Conservation (phyloP, 2,888 invertebrate species). For the Philopedon plagiatum region DNA sequence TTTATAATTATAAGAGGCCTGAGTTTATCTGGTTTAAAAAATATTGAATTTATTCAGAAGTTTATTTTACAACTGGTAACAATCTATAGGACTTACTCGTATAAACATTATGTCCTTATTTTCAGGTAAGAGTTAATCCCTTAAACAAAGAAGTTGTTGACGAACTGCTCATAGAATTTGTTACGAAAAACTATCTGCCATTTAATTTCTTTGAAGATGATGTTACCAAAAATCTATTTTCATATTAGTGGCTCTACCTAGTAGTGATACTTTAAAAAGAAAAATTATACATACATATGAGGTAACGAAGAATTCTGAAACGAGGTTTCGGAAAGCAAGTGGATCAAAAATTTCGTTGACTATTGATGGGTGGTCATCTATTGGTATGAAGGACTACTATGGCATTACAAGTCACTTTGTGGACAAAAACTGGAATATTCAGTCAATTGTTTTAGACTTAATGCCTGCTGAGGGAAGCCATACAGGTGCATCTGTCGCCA, state of each 20-base stretch:
- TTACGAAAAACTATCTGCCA: slow-evolving; percentile 38
- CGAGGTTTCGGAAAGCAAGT: slow-evolving; percentile 20
- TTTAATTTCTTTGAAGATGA: slow-evolving; percentile 43
- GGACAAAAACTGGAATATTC: slow-evolving; percentile 53
- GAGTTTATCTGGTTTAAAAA: no score
- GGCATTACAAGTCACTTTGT: slow-evolving; percentile 56
- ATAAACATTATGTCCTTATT: neutral
- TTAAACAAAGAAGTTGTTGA: no score
- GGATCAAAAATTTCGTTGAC: slow-evolving; percentile 54
- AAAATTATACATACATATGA: slow-evolving; percentile 44
- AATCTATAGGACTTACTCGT: neutral
- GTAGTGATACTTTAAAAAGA: slow-evolving; percentile 32
- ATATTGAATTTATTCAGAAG: no score
- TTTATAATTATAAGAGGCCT: no score
- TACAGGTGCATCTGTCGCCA: slow-evolving; percentile 52
- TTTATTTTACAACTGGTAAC: no score
- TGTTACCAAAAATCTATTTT: slow-evolving; percentile 25
- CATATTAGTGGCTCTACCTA: slow-evolving; percentile 35
- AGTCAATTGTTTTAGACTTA: slow-evolving; percentile 55
- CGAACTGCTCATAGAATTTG: no score
- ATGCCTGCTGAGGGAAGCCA: slow-evolving; percentile 54
- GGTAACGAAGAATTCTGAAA: no score
- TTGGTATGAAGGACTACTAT: slow-evolving; percentile 51
- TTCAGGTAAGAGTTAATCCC: neutral
- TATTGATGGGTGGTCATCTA: slow-evolving; percentile 56